Evolutionary conservation across 2,888 invertebrate species (phyloP).

Genomic region (Chymomyza caudatula): DNA sequence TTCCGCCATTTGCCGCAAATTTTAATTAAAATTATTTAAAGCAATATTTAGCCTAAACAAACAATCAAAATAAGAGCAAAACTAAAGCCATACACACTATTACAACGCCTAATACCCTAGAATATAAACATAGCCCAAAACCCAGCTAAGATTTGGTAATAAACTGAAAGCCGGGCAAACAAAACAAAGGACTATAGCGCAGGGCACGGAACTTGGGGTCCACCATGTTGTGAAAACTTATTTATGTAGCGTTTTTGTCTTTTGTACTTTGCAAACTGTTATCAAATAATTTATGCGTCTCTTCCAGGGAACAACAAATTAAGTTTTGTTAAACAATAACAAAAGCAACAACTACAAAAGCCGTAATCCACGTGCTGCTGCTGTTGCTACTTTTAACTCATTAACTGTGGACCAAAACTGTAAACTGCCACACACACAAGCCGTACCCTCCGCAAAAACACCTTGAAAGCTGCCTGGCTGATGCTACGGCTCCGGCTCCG

Average conservation of each 20-base stretch:
- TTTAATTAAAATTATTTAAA: constrained; percentile 41
- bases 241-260: constrained; percentile 38
- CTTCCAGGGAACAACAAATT: constrained; percentile 68
- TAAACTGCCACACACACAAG: not conserved
- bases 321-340: constrained; percentile 50
- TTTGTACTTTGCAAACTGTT: constrained; percentile 46
- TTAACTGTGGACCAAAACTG: constrained; percentile 45
- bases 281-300: constrained; percentile 70
- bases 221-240: constrained; percentile 50
- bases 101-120: not conserved
- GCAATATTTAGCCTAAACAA: constrained; percentile 49
- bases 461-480: not conserved
- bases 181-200: not conserved
- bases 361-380: constrained; percentile 61
- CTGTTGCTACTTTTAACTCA: constrained; percentile 61
- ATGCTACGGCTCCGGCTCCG: no score
- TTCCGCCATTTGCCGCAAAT: constrained; percentile 8
- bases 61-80: constrained; percentile 47
- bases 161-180: constrained; percentile 2
- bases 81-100: constrained; percentile 17
- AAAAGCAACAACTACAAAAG: constrained; percentile 13
- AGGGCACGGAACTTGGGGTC: not conserved
- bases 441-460: not conserved
- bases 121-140: not conserved
- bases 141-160: not conserved